Percentiles rank a stretch among this genome's conserved stretches.
These are phyloP conservation scores for Temnothorax longispinosus DNA, from an alignment of 1,140 invertebrate genomes.

Conservation along the genomic window DNA sequence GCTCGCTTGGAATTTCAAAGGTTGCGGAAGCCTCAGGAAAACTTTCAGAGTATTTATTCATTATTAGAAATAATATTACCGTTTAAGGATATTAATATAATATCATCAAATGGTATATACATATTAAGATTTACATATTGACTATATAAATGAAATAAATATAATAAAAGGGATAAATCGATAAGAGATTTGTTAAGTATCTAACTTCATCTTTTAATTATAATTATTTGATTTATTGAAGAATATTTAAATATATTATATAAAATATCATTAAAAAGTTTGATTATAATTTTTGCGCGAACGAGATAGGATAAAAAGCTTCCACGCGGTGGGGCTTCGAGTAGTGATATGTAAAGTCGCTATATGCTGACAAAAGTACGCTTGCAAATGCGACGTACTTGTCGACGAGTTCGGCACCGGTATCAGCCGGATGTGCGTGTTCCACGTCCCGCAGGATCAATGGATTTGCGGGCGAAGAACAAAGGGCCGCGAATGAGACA, in stretches of 20 bases:
- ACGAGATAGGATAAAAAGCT: not conserved
- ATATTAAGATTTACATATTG: too few species aligned
- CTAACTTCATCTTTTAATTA: not conserved
- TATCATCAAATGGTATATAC: not conserved
- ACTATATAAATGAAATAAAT: too few species aligned
- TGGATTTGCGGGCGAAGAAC: constrained; percentile 70
- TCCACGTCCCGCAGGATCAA: constrained; percentile 69
- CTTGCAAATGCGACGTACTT: constrained; percentile 35
- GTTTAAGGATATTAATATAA: not conserved
- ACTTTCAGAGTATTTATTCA: not conserved
- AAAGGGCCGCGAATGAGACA: constrained; percentile 64
- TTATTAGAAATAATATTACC: not conserved
- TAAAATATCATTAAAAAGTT: too few species aligned
- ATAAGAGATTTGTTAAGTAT: not conserved
- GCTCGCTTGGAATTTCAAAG: not conserved
- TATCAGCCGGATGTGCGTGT: constrained; percentile 70
- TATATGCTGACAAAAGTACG: constrained; percentile 1
- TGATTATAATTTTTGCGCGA: not conserved
- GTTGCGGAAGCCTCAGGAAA: not conserved
- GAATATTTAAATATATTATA: not conserved
- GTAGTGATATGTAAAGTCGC: not conserved
- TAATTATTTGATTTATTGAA: not conserved
- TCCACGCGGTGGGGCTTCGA: not conserved
- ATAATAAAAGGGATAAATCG: too few species aligned
- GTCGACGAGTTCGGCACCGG: constrained; percentile 37